Evolutionary conservation across 2,797 vertebrate species (phyloP).

Genomic region (Coluber constrictor): DNA sequence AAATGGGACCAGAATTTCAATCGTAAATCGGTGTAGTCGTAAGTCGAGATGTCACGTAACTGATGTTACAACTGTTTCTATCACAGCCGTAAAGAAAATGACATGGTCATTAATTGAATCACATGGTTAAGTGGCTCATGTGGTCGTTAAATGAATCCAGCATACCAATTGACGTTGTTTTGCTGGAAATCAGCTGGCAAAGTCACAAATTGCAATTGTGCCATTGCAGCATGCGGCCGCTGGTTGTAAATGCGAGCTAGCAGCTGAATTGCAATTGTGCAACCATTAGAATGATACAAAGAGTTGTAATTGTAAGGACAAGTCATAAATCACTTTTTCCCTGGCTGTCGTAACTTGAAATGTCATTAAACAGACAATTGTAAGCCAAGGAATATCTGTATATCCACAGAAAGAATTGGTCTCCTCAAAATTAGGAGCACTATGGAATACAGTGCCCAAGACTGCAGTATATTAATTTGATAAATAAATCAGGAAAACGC

Average conservation of each 20-base stretch:
- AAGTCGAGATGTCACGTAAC: neutral
- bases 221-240: rapidly evolving
- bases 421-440: neutral
- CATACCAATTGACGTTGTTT: neutral
- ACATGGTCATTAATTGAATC: neutral
- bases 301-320: neutral
- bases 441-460: neutral
- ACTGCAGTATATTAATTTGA: neutral
- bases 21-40: neutral
- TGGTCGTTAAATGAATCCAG: neutral
- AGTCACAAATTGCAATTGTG: neutral
- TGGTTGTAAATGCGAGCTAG: neutral
- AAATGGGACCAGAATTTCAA: neutral
- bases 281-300: neutral
- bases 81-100: neutral
- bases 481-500: neutral
- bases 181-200: neutral
- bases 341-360: neutral
- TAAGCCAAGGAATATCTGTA: neutral
- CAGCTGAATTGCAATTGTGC: neutral
- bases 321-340: neutral
- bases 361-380: neutral
- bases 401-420: neutral
- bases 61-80: neutral
- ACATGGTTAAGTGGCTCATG: neutral